phyloP scores from a whole-genome alignment of 2,888 invertebrate genomes.

The Synanthedon andrenaeformis region DNA sequence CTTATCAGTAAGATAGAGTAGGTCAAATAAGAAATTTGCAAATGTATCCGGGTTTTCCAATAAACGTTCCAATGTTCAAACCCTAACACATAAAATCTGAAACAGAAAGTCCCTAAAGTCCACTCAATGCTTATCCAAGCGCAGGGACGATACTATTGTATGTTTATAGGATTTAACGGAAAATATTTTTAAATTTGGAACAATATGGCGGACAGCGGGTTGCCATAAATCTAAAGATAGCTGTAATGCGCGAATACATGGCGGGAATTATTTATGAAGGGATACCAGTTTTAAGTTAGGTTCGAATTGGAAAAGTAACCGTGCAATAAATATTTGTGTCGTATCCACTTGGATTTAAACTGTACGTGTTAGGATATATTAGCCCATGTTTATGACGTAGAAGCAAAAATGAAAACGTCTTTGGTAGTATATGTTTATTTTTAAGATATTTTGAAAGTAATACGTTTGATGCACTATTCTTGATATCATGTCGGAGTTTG shows the following conservation, averaged over 20 bases:
- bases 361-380: slow-evolving; percentile 1
- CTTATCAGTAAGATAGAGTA: too few species aligned
- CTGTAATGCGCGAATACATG: slow-evolving; percentile 59
- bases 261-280: slow-evolving; percentile 62
- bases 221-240: slow-evolving; percentile 63
- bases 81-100: slow-evolving; percentile 33
- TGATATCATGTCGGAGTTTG: too few species aligned
- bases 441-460: too few species aligned
- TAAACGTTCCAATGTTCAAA: slow-evolving; percentile 19
- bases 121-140: slow-evolving; percentile 28
- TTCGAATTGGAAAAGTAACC: slow-evolving; percentile 34
- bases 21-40: too few species aligned
- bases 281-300: slow-evolving; percentile 33
- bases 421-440: too few species aligned
- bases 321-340: slow-evolving; percentile 3
- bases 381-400: too few species aligned
- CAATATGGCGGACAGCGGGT: slow-evolving; percentile 63
- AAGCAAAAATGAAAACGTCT: too few species aligned
- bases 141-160: slow-evolving; percentile 22
- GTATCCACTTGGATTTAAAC: slow-evolving; percentile 4
- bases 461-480: too few species aligned
- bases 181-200: slow-evolving; percentile 64
- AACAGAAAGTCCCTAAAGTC: slow-evolving; percentile 31
- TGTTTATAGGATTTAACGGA: slow-evolving; percentile 29
- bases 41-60: slow-evolving; percentile 6